Percentiles rank a stretch among this genome's conserved stretches.
Evolutionary conservation across 2,797 vertebrate genomes (phyloP).

Genomic region (Margarornis squamiger): DNA sequence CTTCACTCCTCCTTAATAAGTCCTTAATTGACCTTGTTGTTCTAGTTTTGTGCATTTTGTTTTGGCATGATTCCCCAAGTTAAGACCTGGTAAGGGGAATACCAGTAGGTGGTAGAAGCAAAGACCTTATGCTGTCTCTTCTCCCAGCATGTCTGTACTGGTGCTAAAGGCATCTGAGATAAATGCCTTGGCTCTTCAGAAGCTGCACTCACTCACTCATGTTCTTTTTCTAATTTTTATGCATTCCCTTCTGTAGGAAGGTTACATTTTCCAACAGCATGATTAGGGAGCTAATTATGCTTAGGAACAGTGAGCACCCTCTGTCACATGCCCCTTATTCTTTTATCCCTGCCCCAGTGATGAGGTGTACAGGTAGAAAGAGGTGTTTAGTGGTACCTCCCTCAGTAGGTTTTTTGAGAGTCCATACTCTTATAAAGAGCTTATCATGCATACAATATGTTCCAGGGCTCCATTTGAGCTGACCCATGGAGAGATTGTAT

Average conservation of each 20-base stretch:
- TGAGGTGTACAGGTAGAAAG: neutral
- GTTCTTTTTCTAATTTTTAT: neutral
- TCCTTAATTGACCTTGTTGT: neutral
- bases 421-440: neutral
- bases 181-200: neutral
- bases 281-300: neutral
- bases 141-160: fast-evolving
- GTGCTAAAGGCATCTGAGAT: neutral
- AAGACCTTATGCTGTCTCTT: neutral
- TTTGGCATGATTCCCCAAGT: neutral
- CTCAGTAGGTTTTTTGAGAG: neutral
- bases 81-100: neutral
- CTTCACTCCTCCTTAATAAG: neutral
- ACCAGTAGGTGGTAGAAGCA: neutral
- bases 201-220: neutral
- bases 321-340: neutral
- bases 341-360: neutral
- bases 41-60: neutral
- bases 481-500: neutral
- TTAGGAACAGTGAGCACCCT: neutral
- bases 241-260: neutral
- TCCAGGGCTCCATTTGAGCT: neutral
- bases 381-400: neutral
- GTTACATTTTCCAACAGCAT: neutral
- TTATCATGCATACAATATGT: neutral